Conservation (phyloP, 2,888 invertebrate genomes). For the Galerucella pusilla region DNA sequence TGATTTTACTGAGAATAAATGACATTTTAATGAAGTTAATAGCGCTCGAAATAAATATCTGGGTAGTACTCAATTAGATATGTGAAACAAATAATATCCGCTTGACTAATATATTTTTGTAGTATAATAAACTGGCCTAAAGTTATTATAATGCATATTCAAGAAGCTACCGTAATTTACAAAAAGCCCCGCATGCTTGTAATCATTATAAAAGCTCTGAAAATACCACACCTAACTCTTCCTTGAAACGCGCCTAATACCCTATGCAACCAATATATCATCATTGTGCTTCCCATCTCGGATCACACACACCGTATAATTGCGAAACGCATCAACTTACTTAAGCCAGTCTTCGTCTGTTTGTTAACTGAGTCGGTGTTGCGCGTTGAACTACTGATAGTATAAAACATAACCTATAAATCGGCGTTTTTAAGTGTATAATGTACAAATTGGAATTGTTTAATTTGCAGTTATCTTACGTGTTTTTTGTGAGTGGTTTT, state of each 20-base stretch:
- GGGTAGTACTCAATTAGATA: too few relatives aligned
- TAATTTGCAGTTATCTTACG: conserved; percentile 22
- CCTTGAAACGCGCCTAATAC: conserved; percentile 34
- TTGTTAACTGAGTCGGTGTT: conserved; percentile 33
- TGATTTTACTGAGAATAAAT: too few relatives aligned
- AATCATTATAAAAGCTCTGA: conserved; percentile 42
- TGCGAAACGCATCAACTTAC: conserved; percentile 27
- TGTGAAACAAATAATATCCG: too few relatives aligned
- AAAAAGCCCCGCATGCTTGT: conserved; percentile 44
- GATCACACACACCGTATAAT: conserved; percentile 31
- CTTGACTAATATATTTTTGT: neutral
- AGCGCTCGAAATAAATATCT: too few relatives aligned
- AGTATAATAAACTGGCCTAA: conserved; percentile 2
- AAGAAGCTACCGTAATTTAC: conserved; percentile 22
- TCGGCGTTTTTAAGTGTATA: conserved; percentile 42
- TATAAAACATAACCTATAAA: conserved; percentile 42
- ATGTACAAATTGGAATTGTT: conserved; percentile 38
- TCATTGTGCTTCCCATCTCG: conserved; percentile 34
- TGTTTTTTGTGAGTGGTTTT: conserved; percentile 31
- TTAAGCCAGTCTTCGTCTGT: conserved; percentile 35
- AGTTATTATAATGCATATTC: conserved; percentile 3
- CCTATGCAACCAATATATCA: conserved; percentile 46
- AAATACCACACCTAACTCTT: conserved; percentile 38
- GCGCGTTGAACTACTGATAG: conserved; percentile 32
- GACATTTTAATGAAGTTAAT: too few relatives aligned